Base-by-base conservation (phyloP, 2,888 invertebrate genomes). In the Drosophila recens region DNA sequence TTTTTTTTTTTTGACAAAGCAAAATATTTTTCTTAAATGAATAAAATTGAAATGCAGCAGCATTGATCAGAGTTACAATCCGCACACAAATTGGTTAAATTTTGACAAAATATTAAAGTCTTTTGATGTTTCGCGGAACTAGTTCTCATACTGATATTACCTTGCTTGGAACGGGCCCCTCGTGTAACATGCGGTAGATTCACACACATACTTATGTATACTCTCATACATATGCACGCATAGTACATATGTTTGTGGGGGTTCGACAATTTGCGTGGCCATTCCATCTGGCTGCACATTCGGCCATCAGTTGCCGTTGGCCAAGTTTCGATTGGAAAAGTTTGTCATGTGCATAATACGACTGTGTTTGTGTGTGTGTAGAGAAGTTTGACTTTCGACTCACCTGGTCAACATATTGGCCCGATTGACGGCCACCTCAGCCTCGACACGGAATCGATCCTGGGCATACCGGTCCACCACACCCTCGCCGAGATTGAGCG, bases 381-480 rank as follows among this genome's bases (percentile, higher is more conserved):
- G 13, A 38, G n/a, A 13, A 65, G 58, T 53, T 62, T 64, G 58
- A 68, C 54, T 61, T 48, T 48, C 10, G n/a, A 88, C 90, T 90
- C 79, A 93, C 93, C 93, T 92, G n/a, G 98, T 98, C 78, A 98
- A 93, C 96, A 98, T 97, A 91, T 98, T 98, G 3, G 98, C 98
- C 66, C 98, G 95, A 93, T 98, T 98, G 9, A 98, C 98, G 2
- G 98, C 97, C 10, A 98, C 96, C 87, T 98, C 96, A 0, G 98
- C 98, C 93, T 98, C 98, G 66, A 97, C 95, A 27, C 97, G 95
- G 93, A 98, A 98, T 68, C 97, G 94, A 92, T 97, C 97, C 93
- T 97, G 97, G 59, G 98, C 98, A 91, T 98, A 98, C 88, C 97
- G 96, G 93, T 98, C 98, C 27, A 98, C 98, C 8, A 98, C 98